These are phyloP conservation scores for Cephalopholis sonnerati DNA, from an alignment of 2,113 vertebrate genomes.

Conservation along the genomic window DNA sequence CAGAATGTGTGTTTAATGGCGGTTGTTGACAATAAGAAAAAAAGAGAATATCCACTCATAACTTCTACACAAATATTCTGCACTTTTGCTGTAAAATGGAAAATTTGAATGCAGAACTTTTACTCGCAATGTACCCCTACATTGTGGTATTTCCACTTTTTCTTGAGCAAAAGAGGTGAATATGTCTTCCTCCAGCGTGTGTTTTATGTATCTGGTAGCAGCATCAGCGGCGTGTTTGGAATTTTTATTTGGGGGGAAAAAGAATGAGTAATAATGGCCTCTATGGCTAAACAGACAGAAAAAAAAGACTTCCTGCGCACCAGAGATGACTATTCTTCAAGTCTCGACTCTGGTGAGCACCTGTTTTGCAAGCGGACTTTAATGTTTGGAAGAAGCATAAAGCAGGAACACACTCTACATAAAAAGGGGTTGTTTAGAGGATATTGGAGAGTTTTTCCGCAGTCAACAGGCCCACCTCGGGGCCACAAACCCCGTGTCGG, in stretches of 20 bases:
- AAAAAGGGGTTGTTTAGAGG: neutral
- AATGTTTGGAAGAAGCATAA: neutral
- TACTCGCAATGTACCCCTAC: too few relatives aligned
- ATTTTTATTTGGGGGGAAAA: constrained; percentile 5
- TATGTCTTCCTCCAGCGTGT: neutral
- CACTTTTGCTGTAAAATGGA: neutral
- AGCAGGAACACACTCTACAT: neutral
- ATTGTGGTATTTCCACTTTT: neutral
- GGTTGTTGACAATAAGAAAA: constrained; percentile 10
- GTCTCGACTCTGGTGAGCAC: neutral
- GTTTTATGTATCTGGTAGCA: constrained; percentile 3
- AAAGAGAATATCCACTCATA: neutral
- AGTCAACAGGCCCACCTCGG: constrained; percentile 22
- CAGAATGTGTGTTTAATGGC: neutral
- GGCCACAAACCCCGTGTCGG: neutral
- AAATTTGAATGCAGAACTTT: neutral
- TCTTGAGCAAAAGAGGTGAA: neutral
- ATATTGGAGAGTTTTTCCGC: constrained; percentile 7
- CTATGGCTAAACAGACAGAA: neutral
- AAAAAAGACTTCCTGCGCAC: neutral
- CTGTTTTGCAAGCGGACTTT: constrained; percentile 18
- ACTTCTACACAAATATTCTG: neutral
- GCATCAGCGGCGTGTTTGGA: constrained; percentile 2
- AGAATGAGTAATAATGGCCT: constrained; percentile 20
- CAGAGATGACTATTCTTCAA: neutral